Percentiles rank a stretch among this genome's conserved stretches.
Conservation (phyloP, 64 coral and sea anemone genomes). For the Pocillopora damicornis region DNA sequence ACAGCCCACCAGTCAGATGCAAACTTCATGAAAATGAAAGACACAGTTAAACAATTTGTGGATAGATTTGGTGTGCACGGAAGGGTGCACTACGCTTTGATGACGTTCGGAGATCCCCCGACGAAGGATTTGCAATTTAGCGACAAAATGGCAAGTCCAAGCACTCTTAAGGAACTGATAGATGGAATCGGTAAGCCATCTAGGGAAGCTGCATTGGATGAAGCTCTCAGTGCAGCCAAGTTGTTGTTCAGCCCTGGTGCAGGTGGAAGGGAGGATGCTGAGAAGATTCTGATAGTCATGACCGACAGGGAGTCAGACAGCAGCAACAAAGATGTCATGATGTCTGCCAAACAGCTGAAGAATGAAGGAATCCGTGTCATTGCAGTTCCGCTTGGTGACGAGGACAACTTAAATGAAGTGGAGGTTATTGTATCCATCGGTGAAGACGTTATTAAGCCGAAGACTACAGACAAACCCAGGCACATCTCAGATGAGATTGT, state of each 20-base stretch:
- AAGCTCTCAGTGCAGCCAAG: constrained; percentile 31
- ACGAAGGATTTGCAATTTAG: constrained; percentile 48
- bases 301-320: constrained; percentile 71
- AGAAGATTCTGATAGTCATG: constrained; percentile 69
- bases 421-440: constrained; percentile 26
- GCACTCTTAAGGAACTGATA: constrained; percentile 48
- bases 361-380: constrained; percentile 57
- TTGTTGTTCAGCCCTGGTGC: constrained; percentile 28
- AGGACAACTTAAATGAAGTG: constrained; percentile 52
- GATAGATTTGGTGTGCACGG: constrained; percentile 65
- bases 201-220: constrained; percentile 32
- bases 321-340: constrained; percentile 40
- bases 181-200: constrained; percentile 48
- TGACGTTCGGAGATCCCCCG: constrained; percentile 64
- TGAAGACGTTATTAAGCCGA: constrained; percentile 51
- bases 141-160: constrained; percentile 33
- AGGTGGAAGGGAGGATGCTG: constrained; percentile 45
- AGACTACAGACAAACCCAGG: constrained; percentile 19
- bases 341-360: constrained; percentile 30
- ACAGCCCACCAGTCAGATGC: constrained; percentile 25
- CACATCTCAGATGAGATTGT: constrained; percentile 39
- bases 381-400: constrained; percentile 54
- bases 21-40: constrained; percentile 81
- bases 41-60: constrained; percentile 59
- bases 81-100: constrained; percentile 62